Evolutionary conservation across 2,113 vertebrate genomes (phyloP).

Genomic region (Bucco capensis): DNA sequence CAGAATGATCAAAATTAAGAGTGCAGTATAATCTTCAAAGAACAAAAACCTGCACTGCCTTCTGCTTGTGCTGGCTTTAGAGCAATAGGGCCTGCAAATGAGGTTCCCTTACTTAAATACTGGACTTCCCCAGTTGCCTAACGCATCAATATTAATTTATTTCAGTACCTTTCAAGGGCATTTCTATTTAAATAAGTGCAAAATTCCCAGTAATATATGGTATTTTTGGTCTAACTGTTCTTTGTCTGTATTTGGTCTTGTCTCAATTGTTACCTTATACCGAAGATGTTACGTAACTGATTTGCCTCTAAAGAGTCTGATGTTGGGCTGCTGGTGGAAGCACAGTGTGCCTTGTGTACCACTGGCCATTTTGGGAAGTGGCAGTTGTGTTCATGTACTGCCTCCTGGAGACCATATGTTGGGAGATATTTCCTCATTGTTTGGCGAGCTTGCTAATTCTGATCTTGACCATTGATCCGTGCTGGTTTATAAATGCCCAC

Average conservation of each 20-base stretch:
- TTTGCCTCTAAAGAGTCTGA: background rate
- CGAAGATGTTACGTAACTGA: background rate
- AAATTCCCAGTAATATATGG: background rate
- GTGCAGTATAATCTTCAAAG: background rate
- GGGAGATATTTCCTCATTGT: background rate
- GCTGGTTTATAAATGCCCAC: background rate
- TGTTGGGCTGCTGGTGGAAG: background rate
- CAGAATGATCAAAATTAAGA: slow-evolving; percentile 17
- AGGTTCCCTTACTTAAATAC: background rate
- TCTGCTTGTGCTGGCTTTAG: background rate
- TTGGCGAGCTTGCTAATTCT: background rate
- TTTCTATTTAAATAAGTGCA: background rate
- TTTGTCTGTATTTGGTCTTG: background rate
- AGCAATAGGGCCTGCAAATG: background rate
- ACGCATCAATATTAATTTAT: background rate
- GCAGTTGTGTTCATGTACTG: background rate
- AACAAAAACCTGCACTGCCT: background rate
- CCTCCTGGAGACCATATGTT: background rate
- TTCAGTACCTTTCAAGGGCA: background rate
- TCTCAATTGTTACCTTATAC: accelerated
- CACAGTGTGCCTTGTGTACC: accelerated
- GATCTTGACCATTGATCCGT: background rate
- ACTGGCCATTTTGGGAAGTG: background rate
- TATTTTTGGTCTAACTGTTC: background rate
- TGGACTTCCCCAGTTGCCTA: background rate